Evolutionary conservation across 2,113 vertebrate genomes (phyloP).

Genomic region (Perccottus glenii): DNA sequence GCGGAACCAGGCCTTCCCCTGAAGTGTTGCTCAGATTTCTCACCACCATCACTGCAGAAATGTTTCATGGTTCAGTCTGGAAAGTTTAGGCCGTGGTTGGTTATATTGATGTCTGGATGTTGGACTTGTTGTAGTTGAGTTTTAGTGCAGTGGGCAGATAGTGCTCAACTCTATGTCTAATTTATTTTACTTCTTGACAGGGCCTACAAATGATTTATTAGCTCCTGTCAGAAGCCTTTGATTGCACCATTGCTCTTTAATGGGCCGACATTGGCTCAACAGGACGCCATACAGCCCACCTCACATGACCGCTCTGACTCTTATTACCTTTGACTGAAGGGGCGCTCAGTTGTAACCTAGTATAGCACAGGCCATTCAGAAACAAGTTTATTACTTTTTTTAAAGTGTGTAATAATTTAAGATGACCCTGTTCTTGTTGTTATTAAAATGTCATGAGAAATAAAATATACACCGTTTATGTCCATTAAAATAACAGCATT

Average conservation of each 20-base stretch:
- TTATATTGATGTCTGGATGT: constrained; percentile 14
- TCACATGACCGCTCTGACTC: constrained; percentile 22
- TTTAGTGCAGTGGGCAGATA: constrained; percentile 56
- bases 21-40: constrained; percentile 9
- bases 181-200: constrained; percentile 66
- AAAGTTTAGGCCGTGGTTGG: not conserved
- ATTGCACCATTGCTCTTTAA: constrained; percentile 62
- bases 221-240: constrained; percentile 49
- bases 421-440: too few relatives aligned
- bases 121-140: constrained; percentile 31
- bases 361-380: too few relatives aligned
- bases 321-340: constrained; percentile 12
- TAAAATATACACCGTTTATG: too few relatives aligned
- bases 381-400: too few relatives aligned
- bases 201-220: constrained; percentile 70
- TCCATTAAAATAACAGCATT: too few relatives aligned
- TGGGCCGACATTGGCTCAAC: constrained; percentile 60
- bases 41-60: constrained; percentile 12
- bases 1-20: constrained; percentile 25
- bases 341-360: constrained; percentile 8
- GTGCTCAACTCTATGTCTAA: constrained; percentile 47
- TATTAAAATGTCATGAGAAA: too few relatives aligned
- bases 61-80: constrained; percentile 14
- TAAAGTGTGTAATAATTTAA: too few relatives aligned
- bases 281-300: constrained; percentile 28